phyloP scores from a whole-genome alignment of 1,140 invertebrate species.

The Homarus americanus region DNA sequence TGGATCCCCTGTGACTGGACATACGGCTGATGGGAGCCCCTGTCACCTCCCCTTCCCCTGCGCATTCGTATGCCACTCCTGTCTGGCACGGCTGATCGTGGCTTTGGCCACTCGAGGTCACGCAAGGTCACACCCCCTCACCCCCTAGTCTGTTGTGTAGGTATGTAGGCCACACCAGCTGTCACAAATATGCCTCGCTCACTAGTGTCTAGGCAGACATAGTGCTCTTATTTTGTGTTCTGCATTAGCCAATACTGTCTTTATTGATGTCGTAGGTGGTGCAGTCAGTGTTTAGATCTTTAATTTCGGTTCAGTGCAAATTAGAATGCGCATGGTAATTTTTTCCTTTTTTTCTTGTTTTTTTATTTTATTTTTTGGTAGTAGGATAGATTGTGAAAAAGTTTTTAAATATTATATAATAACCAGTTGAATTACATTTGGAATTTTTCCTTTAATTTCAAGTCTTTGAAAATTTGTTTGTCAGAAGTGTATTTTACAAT shows the following conservation, averaged over 20 bases:
- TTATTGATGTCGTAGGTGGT: constrained; percentile 46
- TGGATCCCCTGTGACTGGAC: constrained; percentile 51
- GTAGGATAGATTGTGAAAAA: constrained; percentile 38
- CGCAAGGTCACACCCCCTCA: constrained; percentile 48
- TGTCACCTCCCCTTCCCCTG: constrained; percentile 41
- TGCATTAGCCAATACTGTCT: constrained; percentile 54
- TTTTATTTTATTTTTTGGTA: constrained; percentile 31
- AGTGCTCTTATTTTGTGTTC: constrained; percentile 58
- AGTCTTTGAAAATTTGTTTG: not conserved
- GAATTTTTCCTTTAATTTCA: constrained; percentile 14
- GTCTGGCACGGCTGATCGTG: constrained; percentile 49
- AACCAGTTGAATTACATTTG: not conserved
- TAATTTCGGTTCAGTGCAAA: constrained; percentile 25
- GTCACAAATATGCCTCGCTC: constrained; percentile 63
- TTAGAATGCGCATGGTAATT: constrained; percentile 51
- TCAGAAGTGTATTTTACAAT: constrained; percentile 1
- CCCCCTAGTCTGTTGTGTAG: constrained; percentile 65
- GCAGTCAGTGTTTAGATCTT: constrained; percentile 50
- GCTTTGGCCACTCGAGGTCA: constrained; percentile 30
- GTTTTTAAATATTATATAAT: constrained; percentile 18
- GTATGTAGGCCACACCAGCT: constrained; percentile 67
- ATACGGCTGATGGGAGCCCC: constrained; percentile 42
- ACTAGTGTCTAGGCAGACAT: constrained; percentile 61
- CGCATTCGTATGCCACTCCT: constrained; percentile 40
- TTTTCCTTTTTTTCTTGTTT: constrained; percentile 27